Percentiles rank a stretch among this genome's conserved stretches.
These are phyloP conservation scores for Dicentrarchus labrax DNA, from an alignment of 2,113 vertebrate genomes.

Conservation along the genomic window DNA sequence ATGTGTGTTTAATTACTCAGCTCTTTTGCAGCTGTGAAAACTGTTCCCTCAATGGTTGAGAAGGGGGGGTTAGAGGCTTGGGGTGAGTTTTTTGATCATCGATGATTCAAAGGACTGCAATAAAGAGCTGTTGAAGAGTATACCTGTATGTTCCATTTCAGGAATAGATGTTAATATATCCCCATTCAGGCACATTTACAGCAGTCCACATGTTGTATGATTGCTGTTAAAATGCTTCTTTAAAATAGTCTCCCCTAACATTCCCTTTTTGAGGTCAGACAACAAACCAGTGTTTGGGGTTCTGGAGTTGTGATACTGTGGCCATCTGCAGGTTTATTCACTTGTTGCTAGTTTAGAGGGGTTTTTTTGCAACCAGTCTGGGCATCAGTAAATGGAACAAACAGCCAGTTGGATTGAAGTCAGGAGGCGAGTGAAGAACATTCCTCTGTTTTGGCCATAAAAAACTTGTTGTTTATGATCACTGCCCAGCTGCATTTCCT, in stretches of 20 bases:
- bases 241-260: too few species aligned
- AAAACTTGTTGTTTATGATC: background rate
- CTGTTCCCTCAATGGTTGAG: background rate
- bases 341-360: background rate
- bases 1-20: background rate
- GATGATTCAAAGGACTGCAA: background rate
- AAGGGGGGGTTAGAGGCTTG: background rate
- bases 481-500: background rate
- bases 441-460: background rate
- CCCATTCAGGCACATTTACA: background rate
- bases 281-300: background rate
- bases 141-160: background rate
- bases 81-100: conserved; percentile 17
- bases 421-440: background rate
- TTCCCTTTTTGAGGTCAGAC: too few species aligned
- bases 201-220: too few species aligned
- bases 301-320: background rate
- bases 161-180: background rate
- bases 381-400: background rate
- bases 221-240: background rate
- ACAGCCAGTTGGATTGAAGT: background rate
- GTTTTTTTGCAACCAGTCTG: background rate
- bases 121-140: background rate
- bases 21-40: conserved; percentile 60
- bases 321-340: background rate